phyloP scores from a whole-genome alignment of 2,888 invertebrate genomes.

The Sepioteuthis lessoniana region DNA sequence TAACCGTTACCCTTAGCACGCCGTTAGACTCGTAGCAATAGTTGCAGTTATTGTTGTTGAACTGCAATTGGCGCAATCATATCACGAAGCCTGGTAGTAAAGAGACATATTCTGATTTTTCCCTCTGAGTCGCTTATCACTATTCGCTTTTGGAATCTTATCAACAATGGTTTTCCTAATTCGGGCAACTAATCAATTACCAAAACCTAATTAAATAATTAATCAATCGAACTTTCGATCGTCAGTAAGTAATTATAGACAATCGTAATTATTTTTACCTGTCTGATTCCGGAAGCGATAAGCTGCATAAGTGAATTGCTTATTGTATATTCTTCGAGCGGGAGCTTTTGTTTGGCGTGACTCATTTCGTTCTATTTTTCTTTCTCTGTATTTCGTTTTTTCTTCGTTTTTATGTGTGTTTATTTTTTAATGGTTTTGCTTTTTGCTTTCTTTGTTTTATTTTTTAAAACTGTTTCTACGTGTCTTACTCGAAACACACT shows the following conservation, averaged over 20 bases:
- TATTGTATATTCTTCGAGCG: not conserved
- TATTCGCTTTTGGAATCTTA: not conserved
- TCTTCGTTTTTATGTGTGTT: too few species aligned
- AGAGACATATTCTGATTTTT: not conserved
- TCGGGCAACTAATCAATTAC: not conserved
- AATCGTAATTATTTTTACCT: slow-evolving; percentile 8
- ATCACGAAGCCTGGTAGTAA: not conserved
- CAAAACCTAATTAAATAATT: not conserved
- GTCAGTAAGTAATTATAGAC: not conserved
- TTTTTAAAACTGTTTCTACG: not conserved
- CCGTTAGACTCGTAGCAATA: too few species aligned
- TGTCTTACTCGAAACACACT: not conserved
- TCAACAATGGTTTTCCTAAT: not conserved
- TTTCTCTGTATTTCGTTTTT: not conserved
- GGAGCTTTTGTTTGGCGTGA: not conserved
- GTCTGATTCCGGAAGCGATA: slow-evolving; percentile 33
- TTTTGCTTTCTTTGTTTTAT: not conserved
- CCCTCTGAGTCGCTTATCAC: not conserved
- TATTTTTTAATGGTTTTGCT: too few species aligned
- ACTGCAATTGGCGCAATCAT: too few species aligned
- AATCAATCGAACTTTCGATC: too few species aligned
- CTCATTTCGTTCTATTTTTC: not conserved
- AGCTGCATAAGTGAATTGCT: not conserved
- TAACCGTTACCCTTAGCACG: too few species aligned
- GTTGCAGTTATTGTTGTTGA: too few species aligned